These are phyloP conservation scores for Catostomus latipinnis DNA, from an alignment of 2,797 vertebrate genomes.

Conservation along the genomic window DNA sequence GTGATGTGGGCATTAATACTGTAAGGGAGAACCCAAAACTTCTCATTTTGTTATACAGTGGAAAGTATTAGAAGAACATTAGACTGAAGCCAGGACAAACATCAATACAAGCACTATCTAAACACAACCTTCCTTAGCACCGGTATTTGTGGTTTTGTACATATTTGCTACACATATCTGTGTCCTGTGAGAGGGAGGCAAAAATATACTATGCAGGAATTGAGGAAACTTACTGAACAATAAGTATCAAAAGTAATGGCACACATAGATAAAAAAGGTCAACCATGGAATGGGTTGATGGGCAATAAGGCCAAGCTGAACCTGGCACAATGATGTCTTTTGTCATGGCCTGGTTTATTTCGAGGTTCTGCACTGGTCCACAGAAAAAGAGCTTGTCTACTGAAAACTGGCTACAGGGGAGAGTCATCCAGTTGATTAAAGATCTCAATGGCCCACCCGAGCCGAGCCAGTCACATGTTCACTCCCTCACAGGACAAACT, in stretches of 20 bases:
- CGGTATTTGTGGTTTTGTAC: conserved; percentile 6
- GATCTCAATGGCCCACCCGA: conserved; percentile 35
- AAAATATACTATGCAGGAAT: conserved; percentile 11
- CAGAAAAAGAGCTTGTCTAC: conserved; percentile 51
- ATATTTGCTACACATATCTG: background rate
- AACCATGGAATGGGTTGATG: conserved; percentile 41
- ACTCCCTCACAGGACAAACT: conserved; percentile 35
- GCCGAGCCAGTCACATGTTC: conserved; percentile 50
- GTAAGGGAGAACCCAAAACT: background rate
- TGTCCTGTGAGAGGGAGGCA: background rate
- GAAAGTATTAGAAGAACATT: background rate
- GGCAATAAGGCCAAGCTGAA: conserved; percentile 35
- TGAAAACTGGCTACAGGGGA: conserved; percentile 52
- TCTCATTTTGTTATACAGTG: background rate
- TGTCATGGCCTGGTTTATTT: conserved; percentile 45
- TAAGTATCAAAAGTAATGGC: conserved; percentile 35
- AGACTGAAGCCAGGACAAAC: background rate
- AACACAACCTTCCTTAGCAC: background rate
- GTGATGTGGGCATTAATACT: background rate
- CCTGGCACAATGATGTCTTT: conserved; percentile 58
- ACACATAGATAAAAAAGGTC: conserved; percentile 47
- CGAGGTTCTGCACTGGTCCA: conserved; percentile 33
- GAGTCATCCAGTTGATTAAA: conserved; percentile 47
- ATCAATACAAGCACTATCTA: background rate
- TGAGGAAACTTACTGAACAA: conserved; percentile 17